A percentile compares a stretch with the other conserved stretches of the same genome.
Evolutionary conservation across 2,113 vertebrate species (phyloP).

Genomic region (Grantiella picta): DNA sequence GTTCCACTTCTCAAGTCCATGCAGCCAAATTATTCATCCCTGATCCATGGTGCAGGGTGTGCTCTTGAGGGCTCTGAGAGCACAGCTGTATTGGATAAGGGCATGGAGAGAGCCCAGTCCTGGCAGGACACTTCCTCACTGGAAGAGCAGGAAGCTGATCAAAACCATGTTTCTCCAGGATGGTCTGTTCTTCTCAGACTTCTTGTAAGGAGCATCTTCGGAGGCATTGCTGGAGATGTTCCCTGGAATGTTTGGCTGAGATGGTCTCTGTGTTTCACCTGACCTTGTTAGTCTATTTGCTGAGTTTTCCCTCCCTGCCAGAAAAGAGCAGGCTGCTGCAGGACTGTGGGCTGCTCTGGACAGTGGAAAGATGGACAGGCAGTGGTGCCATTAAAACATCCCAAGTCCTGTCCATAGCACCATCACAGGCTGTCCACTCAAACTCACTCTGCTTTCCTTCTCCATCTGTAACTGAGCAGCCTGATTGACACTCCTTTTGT

Average conservation of each 20-base stretch:
- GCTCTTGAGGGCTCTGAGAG: background rate
- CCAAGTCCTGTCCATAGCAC: background rate
- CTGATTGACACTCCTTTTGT: background rate
- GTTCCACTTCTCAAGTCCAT: background rate
- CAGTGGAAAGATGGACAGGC: background rate
- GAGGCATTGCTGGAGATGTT: background rate
- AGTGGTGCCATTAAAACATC: background rate
- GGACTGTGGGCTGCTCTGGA: background rate
- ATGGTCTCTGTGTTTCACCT: background rate
- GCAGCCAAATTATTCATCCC: background rate
- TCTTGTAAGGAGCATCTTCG: background rate
- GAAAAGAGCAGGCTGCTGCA: background rate
- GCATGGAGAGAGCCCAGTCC: background rate
- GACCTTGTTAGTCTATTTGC: background rate
- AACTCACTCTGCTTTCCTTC: background rate
- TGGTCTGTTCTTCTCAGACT: background rate
- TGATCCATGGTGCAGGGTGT: fast-evolving
- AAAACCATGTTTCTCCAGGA: background rate
- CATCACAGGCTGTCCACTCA: background rate
- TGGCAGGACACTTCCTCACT: background rate
- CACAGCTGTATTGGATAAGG: background rate
- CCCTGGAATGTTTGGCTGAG: background rate
- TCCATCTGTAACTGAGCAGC: background rate
- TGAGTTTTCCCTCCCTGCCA: background rate
- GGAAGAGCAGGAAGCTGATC: background rate